These are phyloP conservation scores for Diplogasteroides magnus DNA, from an alignment of 1,140 invertebrate genomes.

Conservation along the genomic window DNA sequence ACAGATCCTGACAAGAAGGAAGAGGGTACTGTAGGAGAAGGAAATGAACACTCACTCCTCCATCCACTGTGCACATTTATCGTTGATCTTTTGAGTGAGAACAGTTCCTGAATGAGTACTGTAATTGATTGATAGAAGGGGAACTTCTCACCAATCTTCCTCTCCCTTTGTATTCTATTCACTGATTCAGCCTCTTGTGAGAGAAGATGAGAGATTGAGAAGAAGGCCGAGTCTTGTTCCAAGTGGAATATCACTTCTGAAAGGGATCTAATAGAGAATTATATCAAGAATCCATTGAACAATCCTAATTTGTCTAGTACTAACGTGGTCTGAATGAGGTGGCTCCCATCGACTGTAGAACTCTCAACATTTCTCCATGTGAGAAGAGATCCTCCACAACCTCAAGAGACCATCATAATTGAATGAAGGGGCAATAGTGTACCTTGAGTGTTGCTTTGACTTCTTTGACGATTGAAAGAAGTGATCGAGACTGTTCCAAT, in stretches of 20 bases:
- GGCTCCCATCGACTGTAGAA: conserved; percentile 17
- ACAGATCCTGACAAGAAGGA: conserved; percentile 12
- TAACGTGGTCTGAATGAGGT: conserved; percentile 18
- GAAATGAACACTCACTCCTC: conserved; percentile 13
- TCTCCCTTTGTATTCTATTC: conserved; percentile 18
- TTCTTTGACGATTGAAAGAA: conserved; percentile 23
- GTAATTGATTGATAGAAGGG: not conserved
- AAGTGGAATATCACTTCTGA: not conserved
- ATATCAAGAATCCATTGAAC: not conserved
- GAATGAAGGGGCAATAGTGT: conserved; percentile 13
- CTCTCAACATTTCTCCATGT: conserved; percentile 18
- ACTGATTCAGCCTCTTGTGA: conserved; percentile 18
- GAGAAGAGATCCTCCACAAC: conserved; percentile 12
- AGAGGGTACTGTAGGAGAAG: not conserved
- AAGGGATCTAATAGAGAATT: not conserved
- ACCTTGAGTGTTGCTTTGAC: conserved; percentile 16
- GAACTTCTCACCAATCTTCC: conserved; percentile 9
- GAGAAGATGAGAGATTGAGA: conserved; percentile 16
- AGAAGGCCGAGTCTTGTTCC: not conserved
- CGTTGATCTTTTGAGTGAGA: conserved; percentile 10
- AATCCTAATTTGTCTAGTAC: conserved; percentile 3
- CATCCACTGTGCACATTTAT: conserved; percentile 22
- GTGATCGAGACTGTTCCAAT: conserved; percentile 15
- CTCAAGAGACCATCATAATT: not conserved
- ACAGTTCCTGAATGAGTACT: not conserved